Conservation (phyloP, 2,888 invertebrate genomes). For the Meganola albula region DNA sequence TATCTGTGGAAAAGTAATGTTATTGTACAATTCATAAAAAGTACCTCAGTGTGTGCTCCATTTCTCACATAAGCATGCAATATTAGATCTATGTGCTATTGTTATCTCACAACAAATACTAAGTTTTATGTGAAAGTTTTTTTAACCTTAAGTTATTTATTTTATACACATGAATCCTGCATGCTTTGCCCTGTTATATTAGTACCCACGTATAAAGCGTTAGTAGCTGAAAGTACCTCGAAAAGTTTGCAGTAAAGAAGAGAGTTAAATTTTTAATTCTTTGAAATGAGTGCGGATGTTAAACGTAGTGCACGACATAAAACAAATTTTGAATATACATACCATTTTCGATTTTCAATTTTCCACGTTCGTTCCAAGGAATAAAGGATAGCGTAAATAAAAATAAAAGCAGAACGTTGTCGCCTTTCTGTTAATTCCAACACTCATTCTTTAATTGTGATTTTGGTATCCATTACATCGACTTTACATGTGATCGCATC, state of each 20-base stretch:
- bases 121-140: slow-evolving; percentile 42
- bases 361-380: slow-evolving; percentile 44
- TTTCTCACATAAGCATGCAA: slow-evolving; percentile 15
- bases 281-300: slow-evolving; percentile 62
- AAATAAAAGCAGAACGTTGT: slow-evolving; percentile 52
- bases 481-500: slow-evolving; percentile 49
- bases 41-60: slow-evolving; percentile 4
- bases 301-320: slow-evolving; percentile 60
- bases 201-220: slow-evolving; percentile 51
- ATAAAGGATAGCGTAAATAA: slow-evolving; percentile 45
- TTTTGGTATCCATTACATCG: slow-evolving; percentile 67
- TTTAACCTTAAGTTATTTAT: slow-evolving; percentile 17
- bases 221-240: no score
- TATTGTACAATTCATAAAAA: no score
- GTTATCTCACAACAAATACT: slow-evolving; percentile 78
- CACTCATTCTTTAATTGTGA: slow-evolving; percentile 77
- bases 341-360: slow-evolving; percentile 56
- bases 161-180: slow-evolving; percentile 43
- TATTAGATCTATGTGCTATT: slow-evolving; percentile 33
- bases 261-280: slow-evolving; percentile 41
- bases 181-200: slow-evolving; percentile 44
- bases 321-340: slow-evolving; percentile 66
- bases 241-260: background rate
- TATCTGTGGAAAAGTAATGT: slow-evolving; percentile 47
- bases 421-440: slow-evolving; percentile 76